A percentile compares a stretch with the other conserved stretches of the same genome.
Evolutionary conservation across 2,797 vertebrate genomes (phyloP).

Genomic region (Mergus octosetaceus): DNA sequence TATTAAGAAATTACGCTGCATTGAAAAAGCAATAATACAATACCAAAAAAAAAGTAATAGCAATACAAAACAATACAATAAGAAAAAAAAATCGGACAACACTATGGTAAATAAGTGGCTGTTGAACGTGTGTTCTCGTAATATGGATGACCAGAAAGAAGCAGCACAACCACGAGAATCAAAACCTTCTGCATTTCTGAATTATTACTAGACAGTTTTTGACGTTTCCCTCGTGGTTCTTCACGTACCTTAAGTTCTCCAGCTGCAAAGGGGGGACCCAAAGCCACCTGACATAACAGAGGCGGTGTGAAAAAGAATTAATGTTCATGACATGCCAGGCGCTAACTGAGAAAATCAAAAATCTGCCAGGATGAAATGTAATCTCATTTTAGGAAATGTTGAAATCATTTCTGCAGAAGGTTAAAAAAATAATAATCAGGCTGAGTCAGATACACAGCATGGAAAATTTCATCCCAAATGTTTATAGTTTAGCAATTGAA

Average conservation of each 20-base stretch:
- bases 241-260: neutral
- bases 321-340: neutral
- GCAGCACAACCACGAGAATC: neutral
- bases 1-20: too few species aligned
- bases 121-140: accelerated
- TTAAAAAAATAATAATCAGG: neutral
- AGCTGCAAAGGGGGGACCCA: neutral
- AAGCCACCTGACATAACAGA: slow-evolving; percentile 28
- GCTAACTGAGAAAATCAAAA: neutral
- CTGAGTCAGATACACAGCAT: slow-evolving; percentile 29
- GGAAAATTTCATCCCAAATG: slow-evolving; percentile 35
- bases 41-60: neutral
- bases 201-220: neutral
- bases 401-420: slow-evolving; percentile 27
- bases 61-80: too few species aligned
- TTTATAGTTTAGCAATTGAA: slow-evolving; percentile 1
- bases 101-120: too few species aligned
- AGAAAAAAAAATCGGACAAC: too few species aligned
- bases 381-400: slow-evolving; percentile 18
- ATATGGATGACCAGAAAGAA: accelerated
- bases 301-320: slow-evolving; percentile 9
- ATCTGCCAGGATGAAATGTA: neutral
- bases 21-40: too few species aligned
- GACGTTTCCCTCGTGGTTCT: accelerated
- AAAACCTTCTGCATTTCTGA: neutral